Evolutionary conservation across 2,113 vertebrate species (phyloP).

Genomic region (Phasianus colchicus): DNA sequence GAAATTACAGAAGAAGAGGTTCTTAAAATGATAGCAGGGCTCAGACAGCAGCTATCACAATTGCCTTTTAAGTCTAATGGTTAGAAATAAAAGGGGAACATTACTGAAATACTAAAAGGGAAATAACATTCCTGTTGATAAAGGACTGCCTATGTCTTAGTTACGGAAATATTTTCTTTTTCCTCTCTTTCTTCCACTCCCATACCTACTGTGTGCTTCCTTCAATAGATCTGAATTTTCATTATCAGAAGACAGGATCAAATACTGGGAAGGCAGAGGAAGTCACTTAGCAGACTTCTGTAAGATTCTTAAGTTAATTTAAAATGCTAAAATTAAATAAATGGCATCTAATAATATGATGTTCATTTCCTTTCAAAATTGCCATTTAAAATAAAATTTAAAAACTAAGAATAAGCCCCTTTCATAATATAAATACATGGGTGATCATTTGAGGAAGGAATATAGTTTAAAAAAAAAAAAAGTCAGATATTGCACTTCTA

Average conservation of each 20-base stretch:
- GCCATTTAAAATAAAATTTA: not conserved
- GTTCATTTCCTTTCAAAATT: not conserved
- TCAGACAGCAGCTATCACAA: not conserved
- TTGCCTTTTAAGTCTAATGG: constrained; percentile 18
- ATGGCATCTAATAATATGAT: not conserved
- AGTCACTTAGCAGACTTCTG: not conserved
- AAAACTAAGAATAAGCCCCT: not conserved
- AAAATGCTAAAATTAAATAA: not conserved
- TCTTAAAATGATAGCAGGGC: constrained; percentile 38
- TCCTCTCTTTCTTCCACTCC: not conserved
- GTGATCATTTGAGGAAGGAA: not conserved
- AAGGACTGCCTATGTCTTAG: not conserved
- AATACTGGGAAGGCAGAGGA: not conserved
- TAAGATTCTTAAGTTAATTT: not conserved
- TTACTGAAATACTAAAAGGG: not conserved
- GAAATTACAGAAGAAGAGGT: constrained; percentile 12
- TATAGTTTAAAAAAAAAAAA: too few relatives aligned
- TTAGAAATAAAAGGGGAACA: constrained; percentile 20
- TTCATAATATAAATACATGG: not conserved
- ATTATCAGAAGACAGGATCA: not conserved
- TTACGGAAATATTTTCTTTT: not conserved
- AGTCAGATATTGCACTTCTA: not conserved
- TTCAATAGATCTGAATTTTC: not conserved
- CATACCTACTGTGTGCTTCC: not conserved
- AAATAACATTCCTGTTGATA: not conserved